Base-by-base conservation (phyloP, 2,113 vertebrate genomes). In the Antechinus stuartii region DNA sequence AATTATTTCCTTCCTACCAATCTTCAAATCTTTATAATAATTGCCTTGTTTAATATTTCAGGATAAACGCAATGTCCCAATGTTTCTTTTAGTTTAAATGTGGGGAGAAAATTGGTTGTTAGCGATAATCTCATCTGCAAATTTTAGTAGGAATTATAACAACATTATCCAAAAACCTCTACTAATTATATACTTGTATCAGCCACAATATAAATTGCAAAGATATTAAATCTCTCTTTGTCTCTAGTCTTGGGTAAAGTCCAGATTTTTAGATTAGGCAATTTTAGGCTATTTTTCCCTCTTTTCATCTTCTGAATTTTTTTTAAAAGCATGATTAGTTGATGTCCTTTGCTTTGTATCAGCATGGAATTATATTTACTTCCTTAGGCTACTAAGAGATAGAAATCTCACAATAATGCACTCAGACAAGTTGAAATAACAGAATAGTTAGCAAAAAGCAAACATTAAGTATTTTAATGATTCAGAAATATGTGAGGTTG, bases 101-200 rank as follows among this genome's bases (percentile, higher is more conserved):
- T 97, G 93, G 95, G 97, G 94, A 91, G 96, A 84, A 98, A 97
- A 97, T 94, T 97, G 90, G 91, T 97, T 97, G 94, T 96, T 98
- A 97, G 96, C 89, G 96, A 94, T 97, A 96, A 98, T 96, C 90
- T 93, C 57, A 97, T 96, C 24, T 98, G 89, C 92, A 97, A 98
- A 98, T 98, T 98, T 97, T 97, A 98, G 92, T 90, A 98, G 95
- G n/a, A 98, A 97, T 98, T 97, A 98, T 90, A 91, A 93, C 91
- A 92, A 55, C 91, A 97, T 97, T 98, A 98, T 92, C 84, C 94
- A 96, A 53, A 97, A 98, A 97, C 93, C 46, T 96, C 68, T 97
- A 97, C 52, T 90, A 98, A 97, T 97, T 97, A 96, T 95, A 94
- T 94, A 96, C 93, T 97, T 98, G 54, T 96, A 95, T 96, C 90